phyloP scores from a whole-genome alignment of 2,797 vertebrate species.

The Tokudaia tokunoshimensis region DNA sequence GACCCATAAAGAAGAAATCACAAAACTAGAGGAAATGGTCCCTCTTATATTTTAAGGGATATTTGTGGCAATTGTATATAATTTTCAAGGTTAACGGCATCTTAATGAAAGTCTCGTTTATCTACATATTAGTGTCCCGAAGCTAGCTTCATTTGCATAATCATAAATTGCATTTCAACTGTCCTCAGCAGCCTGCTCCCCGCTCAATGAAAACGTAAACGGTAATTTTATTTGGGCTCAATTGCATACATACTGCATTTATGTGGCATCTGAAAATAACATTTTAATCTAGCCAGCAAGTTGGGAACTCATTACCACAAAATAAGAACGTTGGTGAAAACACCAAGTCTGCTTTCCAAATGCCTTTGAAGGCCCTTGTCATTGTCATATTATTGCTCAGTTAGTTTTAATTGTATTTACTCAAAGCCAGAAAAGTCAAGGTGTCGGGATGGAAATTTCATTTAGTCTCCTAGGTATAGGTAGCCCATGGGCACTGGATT shows the following conservation, averaged over 20 bases:
- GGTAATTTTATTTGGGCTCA: conserved; percentile 87
- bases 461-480: background rate
- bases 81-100: conserved; percentile 87
- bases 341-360: conserved; percentile 11
- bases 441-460: background rate
- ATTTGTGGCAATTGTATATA: conserved; percentile 81
- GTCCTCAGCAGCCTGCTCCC: conserved; percentile 85
- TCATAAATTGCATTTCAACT: conserved; percentile 87
- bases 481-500: background rate
- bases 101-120: conserved; percentile 85
- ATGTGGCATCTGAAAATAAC: conserved; percentile 82
- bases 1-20: conserved; percentile 48
- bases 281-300: conserved; percentile 85
- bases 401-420: conserved; percentile 57
- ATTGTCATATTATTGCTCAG: background rate
- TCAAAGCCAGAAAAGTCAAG: conserved; percentile 19
- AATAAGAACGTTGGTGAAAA: conserved; percentile 76
- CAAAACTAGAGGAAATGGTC: conserved; percentile 67
- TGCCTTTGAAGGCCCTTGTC: conserved; percentile 50
- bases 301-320: conserved; percentile 80
- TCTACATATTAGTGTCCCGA: conserved; percentile 83
- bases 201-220: conserved; percentile 87
- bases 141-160: conserved; percentile 88
- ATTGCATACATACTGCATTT: conserved; percentile 80
- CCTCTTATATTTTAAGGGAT: conserved; percentile 79